These are phyloP conservation scores for Elysia chlorotica DNA, from an alignment of 1,140 invertebrate genomes.

Conservation along the genomic window DNA sequence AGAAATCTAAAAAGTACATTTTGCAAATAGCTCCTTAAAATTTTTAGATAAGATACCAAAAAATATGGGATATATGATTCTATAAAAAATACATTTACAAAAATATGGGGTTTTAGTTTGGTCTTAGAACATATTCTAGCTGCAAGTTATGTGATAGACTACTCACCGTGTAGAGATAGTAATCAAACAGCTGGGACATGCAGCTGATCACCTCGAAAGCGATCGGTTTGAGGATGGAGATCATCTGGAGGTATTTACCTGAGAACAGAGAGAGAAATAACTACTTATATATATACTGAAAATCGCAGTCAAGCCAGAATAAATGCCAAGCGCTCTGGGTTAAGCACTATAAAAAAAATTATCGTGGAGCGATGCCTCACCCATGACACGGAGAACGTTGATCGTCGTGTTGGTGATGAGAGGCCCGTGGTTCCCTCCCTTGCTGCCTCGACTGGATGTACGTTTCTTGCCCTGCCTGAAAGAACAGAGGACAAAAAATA, in stretches of 20 bases:
- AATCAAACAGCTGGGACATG: slow-evolving; percentile 94
- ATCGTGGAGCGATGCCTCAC: no score
- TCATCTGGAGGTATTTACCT: slow-evolving; percentile 83
- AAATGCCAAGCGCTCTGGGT: no score
- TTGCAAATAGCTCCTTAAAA: no score
- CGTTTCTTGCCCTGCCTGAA: slow-evolving; percentile 16
- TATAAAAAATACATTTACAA: no score
- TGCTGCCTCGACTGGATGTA: slow-evolving; percentile 6
- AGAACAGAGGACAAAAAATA: slow-evolving; percentile 18
- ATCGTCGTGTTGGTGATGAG: slow-evolving; percentile 91
- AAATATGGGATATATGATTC: no score
- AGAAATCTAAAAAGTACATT: no score
- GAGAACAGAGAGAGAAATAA: no score
- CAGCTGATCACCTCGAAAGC: slow-evolving; percentile 87
- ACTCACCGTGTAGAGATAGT: slow-evolving; percentile 84
- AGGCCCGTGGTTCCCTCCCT: slow-evolving; percentile 42
- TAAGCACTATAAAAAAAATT: no score
- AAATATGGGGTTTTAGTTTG: not conserved
- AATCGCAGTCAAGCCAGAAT: no score
- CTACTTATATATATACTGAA: no score
- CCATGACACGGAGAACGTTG: slow-evolving; percentile 89
- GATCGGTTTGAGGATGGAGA: slow-evolving; percentile 83
- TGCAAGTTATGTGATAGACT: not conserved
- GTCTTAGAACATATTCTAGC: not conserved
- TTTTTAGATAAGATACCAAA: no score